phyloP scores from a whole-genome alignment of 1,140 invertebrate species.

The Drosophila triauraria region DNA sequence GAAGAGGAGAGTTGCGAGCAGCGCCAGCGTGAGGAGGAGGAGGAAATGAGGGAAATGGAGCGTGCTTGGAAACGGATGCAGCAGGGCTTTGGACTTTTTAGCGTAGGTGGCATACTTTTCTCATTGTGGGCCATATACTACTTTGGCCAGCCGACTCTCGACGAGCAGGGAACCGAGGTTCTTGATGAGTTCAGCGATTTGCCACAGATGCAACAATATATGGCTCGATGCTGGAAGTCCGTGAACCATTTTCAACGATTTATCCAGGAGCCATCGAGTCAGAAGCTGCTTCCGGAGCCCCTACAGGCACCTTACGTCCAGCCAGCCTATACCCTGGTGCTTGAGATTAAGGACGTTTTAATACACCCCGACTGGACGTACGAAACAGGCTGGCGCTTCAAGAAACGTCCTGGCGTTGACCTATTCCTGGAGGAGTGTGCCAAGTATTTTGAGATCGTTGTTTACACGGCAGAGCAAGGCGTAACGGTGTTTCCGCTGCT shows the following conservation, averaged over 20 bases:
- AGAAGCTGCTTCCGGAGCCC: constrained; percentile 97
- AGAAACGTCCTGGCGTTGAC: constrained; percentile 98
- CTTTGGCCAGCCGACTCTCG: constrained; percentile 89
- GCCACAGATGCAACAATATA: constrained; percentile 89
- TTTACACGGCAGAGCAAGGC: constrained; percentile 97
- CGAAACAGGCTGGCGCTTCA: constrained; percentile 92
- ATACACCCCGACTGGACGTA: constrained; percentile 99
- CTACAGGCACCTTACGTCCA: constrained; percentile 96
- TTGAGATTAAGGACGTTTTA: constrained; percentile 98
- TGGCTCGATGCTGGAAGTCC: constrained; percentile 90
- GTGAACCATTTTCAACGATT: constrained; percentile 92
- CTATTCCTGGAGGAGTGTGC: constrained; percentile 96
- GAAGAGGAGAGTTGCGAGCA: constrained; percentile 62
- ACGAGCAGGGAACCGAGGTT: constrained; percentile 90
- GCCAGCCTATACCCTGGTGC: constrained; percentile 97
- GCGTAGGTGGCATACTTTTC: constrained; percentile 85
- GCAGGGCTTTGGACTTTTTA: constrained; percentile 86
- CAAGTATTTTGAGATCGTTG: constrained; percentile 97
- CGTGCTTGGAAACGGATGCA: constrained; percentile 87
- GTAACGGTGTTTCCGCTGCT: constrained; percentile 97
- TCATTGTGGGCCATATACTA: constrained; percentile 88
- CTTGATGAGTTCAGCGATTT: constrained; percentile 92
- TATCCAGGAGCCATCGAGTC: constrained; percentile 97
- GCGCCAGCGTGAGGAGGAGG: constrained; percentile 77
- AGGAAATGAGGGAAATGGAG: constrained; percentile 86